phyloP scores from a whole-genome alignment of 2,888 invertebrate genomes.

The Rhogogaster chlorosoma region DNA sequence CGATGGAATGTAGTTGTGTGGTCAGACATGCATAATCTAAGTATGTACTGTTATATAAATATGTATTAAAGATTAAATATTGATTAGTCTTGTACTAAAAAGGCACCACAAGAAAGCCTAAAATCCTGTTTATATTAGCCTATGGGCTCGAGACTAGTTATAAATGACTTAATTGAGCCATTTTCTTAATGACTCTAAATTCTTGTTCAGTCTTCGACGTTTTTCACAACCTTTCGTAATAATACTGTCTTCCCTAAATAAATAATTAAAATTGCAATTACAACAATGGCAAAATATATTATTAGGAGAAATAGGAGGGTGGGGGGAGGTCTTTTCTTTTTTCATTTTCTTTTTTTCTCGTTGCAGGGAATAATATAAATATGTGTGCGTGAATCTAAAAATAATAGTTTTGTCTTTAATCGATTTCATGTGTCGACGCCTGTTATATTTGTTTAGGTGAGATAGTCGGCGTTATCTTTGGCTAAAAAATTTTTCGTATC shows the following conservation, averaged over 20 bases:
- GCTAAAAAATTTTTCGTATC: conserved; percentile 71
- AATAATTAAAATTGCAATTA: conserved; percentile 42
- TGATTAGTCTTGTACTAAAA: conserved; percentile 69
- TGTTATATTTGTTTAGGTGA: conserved; percentile 60
- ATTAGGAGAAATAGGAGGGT: not conserved
- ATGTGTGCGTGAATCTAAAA: conserved; percentile 37
- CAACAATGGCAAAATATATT: conserved; percentile 40
- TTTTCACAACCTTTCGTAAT: conserved; percentile 69
- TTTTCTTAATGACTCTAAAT: conserved; percentile 61
- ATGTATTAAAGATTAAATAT: conserved; percentile 58
- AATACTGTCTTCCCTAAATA: conserved; percentile 54
- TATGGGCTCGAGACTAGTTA: conserved; percentile 74
- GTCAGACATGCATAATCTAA: conserved; percentile 54
- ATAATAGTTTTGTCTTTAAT: conserved; percentile 13
- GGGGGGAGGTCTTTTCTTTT: not conserved
- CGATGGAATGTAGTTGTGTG: conserved; percentile 43
- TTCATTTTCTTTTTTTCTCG: conserved; percentile 11
- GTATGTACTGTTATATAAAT: conserved; percentile 52
- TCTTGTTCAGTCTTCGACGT: conserved; percentile 74
- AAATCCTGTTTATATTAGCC: conserved; percentile 68
- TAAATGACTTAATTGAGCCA: conserved; percentile 74
- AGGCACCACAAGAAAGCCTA: conserved; percentile 72
- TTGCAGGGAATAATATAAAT: conserved; percentile 17
- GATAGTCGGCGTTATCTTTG: conserved; percentile 72
- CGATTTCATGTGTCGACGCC: conserved; percentile 32